These are phyloP conservation scores for Bufo gargarizans DNA, from an alignment of 2,113 vertebrate genomes.

Conservation along the genomic window DNA sequence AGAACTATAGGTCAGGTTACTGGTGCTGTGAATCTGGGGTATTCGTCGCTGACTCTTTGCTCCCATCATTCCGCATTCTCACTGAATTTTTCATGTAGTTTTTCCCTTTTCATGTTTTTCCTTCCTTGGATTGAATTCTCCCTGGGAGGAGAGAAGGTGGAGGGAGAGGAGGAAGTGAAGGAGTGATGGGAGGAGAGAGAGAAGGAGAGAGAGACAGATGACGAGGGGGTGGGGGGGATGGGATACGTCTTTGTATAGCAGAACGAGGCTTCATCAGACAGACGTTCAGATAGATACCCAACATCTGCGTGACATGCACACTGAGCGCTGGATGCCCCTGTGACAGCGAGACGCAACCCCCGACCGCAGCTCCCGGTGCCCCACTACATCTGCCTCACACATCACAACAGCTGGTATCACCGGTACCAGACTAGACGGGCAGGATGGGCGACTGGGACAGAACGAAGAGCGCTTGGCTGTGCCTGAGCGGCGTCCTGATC, in stretches of 20 bases:
- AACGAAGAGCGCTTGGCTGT: not conserved
- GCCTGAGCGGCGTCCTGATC: slow-evolving; percentile 14
- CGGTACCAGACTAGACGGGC: not conserved
- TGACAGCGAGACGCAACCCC: not conserved
- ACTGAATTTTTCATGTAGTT: slow-evolving; percentile 23
- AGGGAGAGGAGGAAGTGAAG: slow-evolving; percentile 34
- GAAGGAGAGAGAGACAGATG: slow-evolving; percentile 17
- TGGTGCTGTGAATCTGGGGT: not conserved
- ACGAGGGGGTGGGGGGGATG: slow-evolving; percentile 38
- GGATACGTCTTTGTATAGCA: slow-evolving; percentile 53
- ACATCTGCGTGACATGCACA: slow-evolving; percentile 32
- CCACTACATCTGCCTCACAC: not conserved
- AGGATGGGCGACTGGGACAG: slow-evolving; percentile 8
- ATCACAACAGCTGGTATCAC: not conserved
- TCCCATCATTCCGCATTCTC: not conserved
- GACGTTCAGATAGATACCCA: not conserved
- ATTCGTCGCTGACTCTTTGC: too few relatives aligned
- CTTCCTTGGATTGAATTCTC: slow-evolving; percentile 35
- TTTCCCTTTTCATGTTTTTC: not conserved
- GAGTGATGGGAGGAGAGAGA: not conserved
- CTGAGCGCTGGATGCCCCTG: slow-evolving; percentile 17
- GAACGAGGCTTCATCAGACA: slow-evolving; percentile 50
- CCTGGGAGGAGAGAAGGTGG: slow-evolving; percentile 46
- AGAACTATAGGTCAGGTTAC: not conserved
- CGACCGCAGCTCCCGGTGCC: not conserved